phyloP scores from a whole-genome alignment of 2,888 invertebrate species.

The Electrophaes corylata region DNA sequence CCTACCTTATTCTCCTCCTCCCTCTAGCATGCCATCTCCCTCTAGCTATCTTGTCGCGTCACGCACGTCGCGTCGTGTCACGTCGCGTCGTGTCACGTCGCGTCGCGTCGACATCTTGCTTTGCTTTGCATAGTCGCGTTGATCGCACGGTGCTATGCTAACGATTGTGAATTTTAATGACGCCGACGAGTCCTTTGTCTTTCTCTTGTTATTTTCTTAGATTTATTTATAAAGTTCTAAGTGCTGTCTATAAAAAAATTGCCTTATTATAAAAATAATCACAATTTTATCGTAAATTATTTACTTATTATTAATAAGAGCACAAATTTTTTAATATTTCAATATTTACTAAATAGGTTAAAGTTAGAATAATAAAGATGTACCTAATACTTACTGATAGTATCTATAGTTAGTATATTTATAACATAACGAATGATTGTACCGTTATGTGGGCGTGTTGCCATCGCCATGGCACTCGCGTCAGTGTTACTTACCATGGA shows the following conservation, averaged over 20 bases:
- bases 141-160: not conserved
- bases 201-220: slow-evolving; percentile 37
- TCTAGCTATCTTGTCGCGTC: not conserved
- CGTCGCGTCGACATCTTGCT: not conserved
- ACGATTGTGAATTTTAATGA: not conserved
- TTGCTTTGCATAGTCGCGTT: not conserved
- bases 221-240: slow-evolving; percentile 49
- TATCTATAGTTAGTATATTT: not conserved
- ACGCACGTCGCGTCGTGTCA: not conserved
- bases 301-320: slow-evolving; percentile 43
- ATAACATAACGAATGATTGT: not conserved
- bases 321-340: slow-evolving; percentile 57
- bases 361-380: slow-evolving; percentile 19
- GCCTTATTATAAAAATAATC: slow-evolving; percentile 71
- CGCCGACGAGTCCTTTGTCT: slow-evolving; percentile 34
- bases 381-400: not conserved
- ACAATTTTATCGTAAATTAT: slow-evolving; percentile 49
- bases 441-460: not conserved
- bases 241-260: slow-evolving; percentile 71
- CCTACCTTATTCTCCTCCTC: not conserved
- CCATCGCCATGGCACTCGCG: no score
- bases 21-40: not conserved
- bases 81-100: not conserved
- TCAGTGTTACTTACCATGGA: not conserved
- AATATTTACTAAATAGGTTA: slow-evolving; percentile 21